Base-by-base conservation (phyloP, 2,797 vertebrate genomes). In the Crocidura indochinensis region DNA sequence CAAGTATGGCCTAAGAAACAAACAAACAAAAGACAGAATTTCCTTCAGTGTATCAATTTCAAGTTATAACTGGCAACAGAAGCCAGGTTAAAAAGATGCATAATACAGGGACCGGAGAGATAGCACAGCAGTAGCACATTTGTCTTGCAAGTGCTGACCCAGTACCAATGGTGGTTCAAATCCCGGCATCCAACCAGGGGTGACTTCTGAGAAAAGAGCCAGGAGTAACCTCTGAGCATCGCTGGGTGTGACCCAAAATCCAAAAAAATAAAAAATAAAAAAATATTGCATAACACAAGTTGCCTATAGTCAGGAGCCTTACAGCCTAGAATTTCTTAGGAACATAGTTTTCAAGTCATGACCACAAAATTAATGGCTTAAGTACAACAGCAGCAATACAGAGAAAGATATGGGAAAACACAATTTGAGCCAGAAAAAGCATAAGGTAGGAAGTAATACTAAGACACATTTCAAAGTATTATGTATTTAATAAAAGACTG, bases 391-490 rank as follows among this genome's bases (percentile, higher is more conserved):
- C 19, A 74, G 44, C 1, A 53, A 53, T 14, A 10, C 19, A 69
- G n/a, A 26, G 12, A 12, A 60, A 77, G 38, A 22, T 20, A 27
- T 29, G 27, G 17, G 27, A 7, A 47, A 31, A 53, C 38, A 31
- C 6, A 20, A 2, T 3, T 17, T 79, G n/a, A 17, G 6, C 8
- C 22, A 51, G 38, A 26, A 67, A 75, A 53, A 3, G 17, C 1
- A 10, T 62, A 5, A 5, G 11, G 1, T 6, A 72, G 12, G 77
- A 80, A 14, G 8, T 26, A 77, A 75, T 2, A 3, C 8, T 74
- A 44, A 29, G 0, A 1, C 20, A 2, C 0, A 1, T 65, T 12
- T 14, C n/a, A 5, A 68, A 19, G 0, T 47, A 29, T 27, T 78
- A 4, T 46, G 68, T 14, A 24, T 84, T 69, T 69, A 9, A 86